Evolutionary conservation across 2,113 vertebrate genomes (phyloP), one percentile per base, ranked within the genome.

Genomic region (Tychaedon coryphoeus): DNA sequence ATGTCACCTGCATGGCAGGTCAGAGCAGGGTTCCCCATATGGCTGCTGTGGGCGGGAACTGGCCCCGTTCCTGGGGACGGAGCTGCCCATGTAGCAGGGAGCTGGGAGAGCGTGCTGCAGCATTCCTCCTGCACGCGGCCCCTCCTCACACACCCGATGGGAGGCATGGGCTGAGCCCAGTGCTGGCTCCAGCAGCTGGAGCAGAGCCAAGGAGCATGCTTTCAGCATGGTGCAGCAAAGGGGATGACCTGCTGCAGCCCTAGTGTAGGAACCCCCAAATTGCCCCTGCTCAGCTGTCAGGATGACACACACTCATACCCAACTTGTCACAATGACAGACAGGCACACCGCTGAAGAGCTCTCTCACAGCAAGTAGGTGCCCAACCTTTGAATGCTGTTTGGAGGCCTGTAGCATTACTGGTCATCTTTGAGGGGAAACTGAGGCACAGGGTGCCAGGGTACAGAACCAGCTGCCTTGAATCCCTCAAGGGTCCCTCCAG

Each of bases 1-100:
- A 1, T 71, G 86, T 77, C 92, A 90, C 91, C 92, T 92, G 54
- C 12, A 0, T 2, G 2, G 81, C 72, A 70, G 81, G 92, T 88
- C 16, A 1, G 42, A 77, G 69, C 86, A 77, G 88, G 75, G 71
- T 50, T 87, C 86, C 90, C 93, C 78, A 76, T 96, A 90, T 94
- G 93, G 91, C 88, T 79, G 65, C 79, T 61, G 43, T 19, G 10
- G 79, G 71, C 18, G 13, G 81, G 93, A 51, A 13, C 88, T 85
- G 92, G 74, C 74, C 57, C 34, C 1, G 0, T 28, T 60, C 83
- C 95, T 56, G 42, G 73, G 70, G 50, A 42, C 0, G 0, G 88
- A 88, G 78, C 80, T 67, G 56, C 66, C 53, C 54, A 51, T 6
- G 0, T 4, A 8, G 45, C 13, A 5, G 76, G 84, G 80, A 71